A percentile compares a stretch with the other conserved stretches of the same genome.
These are phyloP conservation scores for Fragum whitleyi DNA, from an alignment of 2,888 invertebrate species.

Conservation along the genomic window DNA sequence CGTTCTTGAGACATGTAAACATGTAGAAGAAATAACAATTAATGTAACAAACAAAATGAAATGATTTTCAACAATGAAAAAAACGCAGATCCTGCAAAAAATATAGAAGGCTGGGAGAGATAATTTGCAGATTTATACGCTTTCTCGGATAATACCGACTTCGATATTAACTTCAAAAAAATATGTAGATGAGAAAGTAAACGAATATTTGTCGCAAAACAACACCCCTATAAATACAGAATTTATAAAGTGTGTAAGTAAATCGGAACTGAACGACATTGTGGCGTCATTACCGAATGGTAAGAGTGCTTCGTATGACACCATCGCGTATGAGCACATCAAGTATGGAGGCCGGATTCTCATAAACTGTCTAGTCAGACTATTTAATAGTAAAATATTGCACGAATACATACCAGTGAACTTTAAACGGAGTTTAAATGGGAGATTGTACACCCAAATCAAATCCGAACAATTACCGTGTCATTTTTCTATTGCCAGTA, in stretches of 20 bases:
- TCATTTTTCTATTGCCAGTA: constrained; percentile 23
- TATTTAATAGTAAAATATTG: neutral
- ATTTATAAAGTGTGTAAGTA: neutral
- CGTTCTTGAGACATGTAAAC: too few species aligned
- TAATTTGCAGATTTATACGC: constrained; percentile 12
- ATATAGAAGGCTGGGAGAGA: neutral
- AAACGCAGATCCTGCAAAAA: neutral
- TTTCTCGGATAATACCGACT: neutral
- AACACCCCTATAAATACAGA: neutral
- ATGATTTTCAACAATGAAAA: constrained; percentile 2
- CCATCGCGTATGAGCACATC: constrained; percentile 24
- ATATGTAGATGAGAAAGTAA: neutral
- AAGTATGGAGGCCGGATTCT: neutral
- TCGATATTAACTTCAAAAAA: neutral
- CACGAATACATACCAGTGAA: neutral
- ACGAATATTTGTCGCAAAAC: neutral
- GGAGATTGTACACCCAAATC: constrained; percentile 10
- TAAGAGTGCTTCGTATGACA: neutral
- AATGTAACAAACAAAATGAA: neutral
- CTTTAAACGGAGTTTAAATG: constrained; percentile 20
- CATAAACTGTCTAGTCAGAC: neutral
- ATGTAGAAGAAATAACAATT: too few species aligned
- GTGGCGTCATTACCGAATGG: neutral
- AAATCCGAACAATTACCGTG: constrained; percentile 25
- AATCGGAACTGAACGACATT: constrained; percentile 8